These are phyloP conservation scores for Heloderma charlesbogerti DNA, from an alignment of 2,113 vertebrate genomes.

Conservation along the genomic window DNA sequence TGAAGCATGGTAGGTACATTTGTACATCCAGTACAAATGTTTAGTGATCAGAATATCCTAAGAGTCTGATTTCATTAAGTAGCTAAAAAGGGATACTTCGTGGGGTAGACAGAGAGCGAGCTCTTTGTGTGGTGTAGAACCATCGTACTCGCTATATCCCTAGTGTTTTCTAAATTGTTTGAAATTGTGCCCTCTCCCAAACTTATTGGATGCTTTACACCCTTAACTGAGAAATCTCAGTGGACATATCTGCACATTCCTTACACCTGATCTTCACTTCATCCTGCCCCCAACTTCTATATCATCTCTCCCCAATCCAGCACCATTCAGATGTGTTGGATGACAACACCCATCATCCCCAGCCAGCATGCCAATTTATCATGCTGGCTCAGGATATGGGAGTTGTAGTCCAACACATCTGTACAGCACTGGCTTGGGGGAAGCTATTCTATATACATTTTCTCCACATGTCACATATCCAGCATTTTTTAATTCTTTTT, in stretches of 20 bases:
- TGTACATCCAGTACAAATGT: background rate
- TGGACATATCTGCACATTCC: background rate
- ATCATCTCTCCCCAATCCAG: too few relatives aligned
- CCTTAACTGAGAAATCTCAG: background rate
- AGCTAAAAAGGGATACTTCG: background rate
- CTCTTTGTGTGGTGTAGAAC: background rate
- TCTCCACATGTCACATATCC: too few relatives aligned
- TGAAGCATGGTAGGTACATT: background rate
- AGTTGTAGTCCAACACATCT: too few relatives aligned
- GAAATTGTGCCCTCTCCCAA: background rate
- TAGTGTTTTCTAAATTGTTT: background rate
- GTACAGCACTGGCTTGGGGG: too few relatives aligned
- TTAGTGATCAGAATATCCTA: background rate
- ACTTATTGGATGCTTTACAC: background rate
- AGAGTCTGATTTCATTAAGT: background rate
- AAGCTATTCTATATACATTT: too few relatives aligned
- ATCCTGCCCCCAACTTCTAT: background rate
- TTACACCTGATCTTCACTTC: background rate
- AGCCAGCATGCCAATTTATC: too few relatives aligned
- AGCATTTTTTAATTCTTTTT: too few relatives aligned
- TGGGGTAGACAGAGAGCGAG: background rate
- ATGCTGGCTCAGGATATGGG: too few relatives aligned
- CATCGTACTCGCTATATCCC: background rate
- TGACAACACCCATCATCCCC: too few relatives aligned
- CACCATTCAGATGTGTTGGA: too few relatives aligned